Evolutionary conservation across 2,888 invertebrate species (phyloP), one percentile per base, ranked within the genome.

Genomic region (Tachina fera): DNA sequence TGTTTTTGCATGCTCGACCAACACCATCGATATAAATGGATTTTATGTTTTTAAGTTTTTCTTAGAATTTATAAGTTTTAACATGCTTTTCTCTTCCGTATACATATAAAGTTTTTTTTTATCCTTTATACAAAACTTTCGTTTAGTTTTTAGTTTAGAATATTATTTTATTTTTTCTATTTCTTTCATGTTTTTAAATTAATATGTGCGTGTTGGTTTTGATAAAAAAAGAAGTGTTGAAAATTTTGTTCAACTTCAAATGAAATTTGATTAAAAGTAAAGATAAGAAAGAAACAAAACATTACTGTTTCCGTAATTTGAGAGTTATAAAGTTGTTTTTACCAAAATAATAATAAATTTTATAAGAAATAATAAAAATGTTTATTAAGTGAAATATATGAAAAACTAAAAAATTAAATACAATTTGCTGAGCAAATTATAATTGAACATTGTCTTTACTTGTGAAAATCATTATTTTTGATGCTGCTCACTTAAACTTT

Each of bases 151-250:
- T 43, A 53, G 43, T 53, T 43, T 41, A 19, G 45, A 78, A 84
- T 70, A 72, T 68, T 70, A 72, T 68, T 63, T 63, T 49, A 78
- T 81, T 78, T 74, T 39, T 63, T 81, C 41, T 53, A 14, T 11
- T 45, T 74, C 63, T 71, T 16, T 31, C 19, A 19, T 31, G 22
- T n/a, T 65, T 31, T 39, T 74, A 19, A 41, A 10, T 16, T 70
- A 72, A 58, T 72, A 58, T 82, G 70, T 78, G 74, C 74, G 74
- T 82, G 85, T 72, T 72, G 1, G 31, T 11, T 78, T 82, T 78
- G 70, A 81, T 85, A 74, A 75, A 65, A 56, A 80, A 61, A 63
- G 81, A 61, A 63, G 85, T 85, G 81, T 82, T 85, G 82, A 85
- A 82, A 81, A 58, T 65, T 82, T 49, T 63, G 47, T 67, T 43